These are phyloP conservation scores for Eospalax fontanierii DNA, from an alignment of 2,797 vertebrate genomes.

Conservation along the genomic window DNA sequence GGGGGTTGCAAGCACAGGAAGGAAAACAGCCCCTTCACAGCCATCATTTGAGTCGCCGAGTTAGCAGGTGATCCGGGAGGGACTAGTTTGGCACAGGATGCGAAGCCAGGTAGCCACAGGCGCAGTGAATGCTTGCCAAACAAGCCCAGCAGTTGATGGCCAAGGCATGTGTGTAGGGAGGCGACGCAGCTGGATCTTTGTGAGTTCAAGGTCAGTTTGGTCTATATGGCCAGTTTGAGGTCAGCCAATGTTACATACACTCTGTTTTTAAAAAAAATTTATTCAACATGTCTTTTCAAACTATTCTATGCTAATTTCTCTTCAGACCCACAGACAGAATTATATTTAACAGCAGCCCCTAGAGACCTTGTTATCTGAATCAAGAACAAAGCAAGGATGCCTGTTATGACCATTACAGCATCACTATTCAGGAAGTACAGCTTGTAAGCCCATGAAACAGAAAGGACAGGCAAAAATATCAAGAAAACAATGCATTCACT, in stretches of 20 bases:
- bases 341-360: slow-evolving; percentile 61
- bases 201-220: no score
- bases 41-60: neutral
- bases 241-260: no score
- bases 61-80: neutral
- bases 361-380: slow-evolving; percentile 70
- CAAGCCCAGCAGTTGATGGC: neutral
- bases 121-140: neutral
- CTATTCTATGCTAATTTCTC: slow-evolving; percentile 1
- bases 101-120: neutral
- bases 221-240: no score
- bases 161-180: neutral
- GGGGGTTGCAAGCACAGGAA: fast-evolving
- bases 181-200: no score
- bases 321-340: slow-evolving; percentile 54
- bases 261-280: neutral
- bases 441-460: slow-evolving; percentile 32
- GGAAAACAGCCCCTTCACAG: neutral
- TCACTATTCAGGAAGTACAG: slow-evolving; percentile 57
- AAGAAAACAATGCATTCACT: neutral
- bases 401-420: slow-evolving; percentile 65
- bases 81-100: neutral
- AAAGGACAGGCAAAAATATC: slow-evolving; percentile 59
- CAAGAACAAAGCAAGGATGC: slow-evolving; percentile 80
- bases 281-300: neutral